phyloP scores from a whole-genome alignment of 2,888 invertebrate species.

The Sialis fuliginosa region DNA sequence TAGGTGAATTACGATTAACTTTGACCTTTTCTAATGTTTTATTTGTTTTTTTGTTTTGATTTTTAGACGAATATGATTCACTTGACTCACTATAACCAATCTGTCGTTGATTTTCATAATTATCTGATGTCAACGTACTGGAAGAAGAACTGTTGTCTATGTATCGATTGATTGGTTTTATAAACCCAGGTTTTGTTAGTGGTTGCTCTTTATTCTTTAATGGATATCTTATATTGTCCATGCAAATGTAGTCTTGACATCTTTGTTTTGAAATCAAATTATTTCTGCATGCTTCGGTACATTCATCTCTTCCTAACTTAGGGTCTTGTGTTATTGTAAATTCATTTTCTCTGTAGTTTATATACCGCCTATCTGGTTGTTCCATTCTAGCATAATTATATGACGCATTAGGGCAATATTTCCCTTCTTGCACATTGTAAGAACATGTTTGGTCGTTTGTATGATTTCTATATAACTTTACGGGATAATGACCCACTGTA shows the following conservation, averaged over 20 bases:
- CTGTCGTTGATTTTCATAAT: conserved; percentile 5
- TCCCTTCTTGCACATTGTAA: too few relatives aligned
- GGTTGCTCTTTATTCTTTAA: too few relatives aligned
- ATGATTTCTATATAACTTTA: background rate
- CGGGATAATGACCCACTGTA: background rate
- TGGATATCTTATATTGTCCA: conserved; percentile 13
- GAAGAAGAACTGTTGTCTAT: conserved; percentile 22
- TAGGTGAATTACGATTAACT: background rate
- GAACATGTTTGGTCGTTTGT: too few relatives aligned
- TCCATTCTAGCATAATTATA: too few relatives aligned
- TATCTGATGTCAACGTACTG: too few relatives aligned
- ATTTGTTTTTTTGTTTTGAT: background rate
- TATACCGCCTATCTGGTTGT: too few relatives aligned
- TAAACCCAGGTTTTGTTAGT: background rate
- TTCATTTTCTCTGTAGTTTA: too few relatives aligned
- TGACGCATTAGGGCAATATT: too few relatives aligned
- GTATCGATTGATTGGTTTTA: conserved; percentile 16
- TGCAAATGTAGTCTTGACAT: conserved; percentile 15
- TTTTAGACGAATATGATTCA: background rate
- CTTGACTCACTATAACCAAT: conserved; percentile 6
- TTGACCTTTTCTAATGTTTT: background rate
- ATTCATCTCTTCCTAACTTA: too few relatives aligned
- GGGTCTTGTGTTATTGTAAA: too few relatives aligned
- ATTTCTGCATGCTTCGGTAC: too few relatives aligned
- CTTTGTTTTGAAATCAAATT: too few relatives aligned